These are phyloP conservation scores for Typhlomys cinereus DNA, from an alignment of 2,113 vertebrate species.

Conservation along the genomic window DNA sequence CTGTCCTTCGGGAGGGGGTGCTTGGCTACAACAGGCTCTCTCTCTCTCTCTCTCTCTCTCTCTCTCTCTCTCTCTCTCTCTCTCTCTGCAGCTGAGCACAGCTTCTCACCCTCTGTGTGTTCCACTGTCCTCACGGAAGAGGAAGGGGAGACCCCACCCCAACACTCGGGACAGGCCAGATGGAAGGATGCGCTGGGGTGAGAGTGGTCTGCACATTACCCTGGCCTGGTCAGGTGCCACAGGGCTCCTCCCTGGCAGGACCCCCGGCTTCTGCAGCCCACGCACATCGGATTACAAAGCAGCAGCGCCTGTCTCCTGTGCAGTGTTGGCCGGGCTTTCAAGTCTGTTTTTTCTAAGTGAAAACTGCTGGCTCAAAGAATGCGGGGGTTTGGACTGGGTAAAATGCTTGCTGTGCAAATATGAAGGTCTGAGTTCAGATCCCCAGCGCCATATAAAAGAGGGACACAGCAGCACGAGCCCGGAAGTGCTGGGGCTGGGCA, in stretches of 20 bases:
- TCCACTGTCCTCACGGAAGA: background rate
- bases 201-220: too few species aligned
- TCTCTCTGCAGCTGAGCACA: too few species aligned
- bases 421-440: too few species aligned
- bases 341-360: conserved; percentile 4
- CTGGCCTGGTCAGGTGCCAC: background rate
- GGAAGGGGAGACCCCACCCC: background rate
- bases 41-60: too few species aligned
- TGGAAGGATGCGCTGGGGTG: rapidly evolving
- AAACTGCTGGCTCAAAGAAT: background rate
- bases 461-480: too few species aligned
- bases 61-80: too few species aligned
- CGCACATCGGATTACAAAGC: background rate
- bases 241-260: too few species aligned
- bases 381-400: too few species aligned
- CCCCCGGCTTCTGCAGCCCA: too few species aligned
- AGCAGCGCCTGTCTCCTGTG: background rate
- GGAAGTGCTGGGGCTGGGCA: too few species aligned
- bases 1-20: background rate
- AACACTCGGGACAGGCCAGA: background rate
- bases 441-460: too few species aligned
- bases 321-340: background rate
- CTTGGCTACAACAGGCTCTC: background rate
- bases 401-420: too few species aligned
- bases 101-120: background rate